Evolutionary conservation across 2,797 vertebrate genomes (phyloP).

Genomic region (Myoxocephalus aenaeus): DNA sequence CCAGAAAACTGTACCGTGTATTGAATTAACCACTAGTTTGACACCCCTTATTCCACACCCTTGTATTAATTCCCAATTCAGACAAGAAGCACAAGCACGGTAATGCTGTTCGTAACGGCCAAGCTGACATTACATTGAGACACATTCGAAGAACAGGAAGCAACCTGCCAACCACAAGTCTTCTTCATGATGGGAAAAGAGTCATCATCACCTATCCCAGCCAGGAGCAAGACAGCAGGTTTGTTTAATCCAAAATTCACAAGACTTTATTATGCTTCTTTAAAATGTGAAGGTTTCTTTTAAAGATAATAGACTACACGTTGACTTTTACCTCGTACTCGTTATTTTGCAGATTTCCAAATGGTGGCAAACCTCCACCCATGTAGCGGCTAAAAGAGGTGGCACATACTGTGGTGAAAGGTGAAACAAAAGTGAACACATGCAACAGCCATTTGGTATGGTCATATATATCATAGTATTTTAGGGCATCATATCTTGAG

Average conservation of each 20-base stretch:
- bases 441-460: neutral
- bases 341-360: slow-evolving; percentile 73
- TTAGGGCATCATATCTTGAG: neutral
- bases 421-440: slow-evolving; percentile 15
- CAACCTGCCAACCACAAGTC: slow-evolving; percentile 67
- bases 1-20: neutral
- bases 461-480: neutral
- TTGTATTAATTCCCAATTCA: slow-evolving; percentile 67
- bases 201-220: slow-evolving; percentile 59
- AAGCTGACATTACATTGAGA: slow-evolving; percentile 77
- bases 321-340: slow-evolving; percentile 14
- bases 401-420: neutral
- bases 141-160: slow-evolving; percentile 75
- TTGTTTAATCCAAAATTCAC: slow-evolving; percentile 17
- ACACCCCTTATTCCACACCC: neutral
- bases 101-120: slow-evolving; percentile 68
- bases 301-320: neutral
- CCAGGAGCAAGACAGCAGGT: slow-evolving; percentile 80
- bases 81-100: slow-evolving; percentile 82
- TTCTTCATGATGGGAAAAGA: slow-evolving; percentile 66
- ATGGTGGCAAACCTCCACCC: slow-evolving; percentile 64
- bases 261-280: neutral
- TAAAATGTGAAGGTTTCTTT: slow-evolving; percentile 13
- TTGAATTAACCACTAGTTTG: neutral
- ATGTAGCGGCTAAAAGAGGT: slow-evolving; percentile 47